Evolutionary conservation across 1,140 invertebrate genomes (phyloP).

Genomic region (Drosophila quadrilineata): DNA sequence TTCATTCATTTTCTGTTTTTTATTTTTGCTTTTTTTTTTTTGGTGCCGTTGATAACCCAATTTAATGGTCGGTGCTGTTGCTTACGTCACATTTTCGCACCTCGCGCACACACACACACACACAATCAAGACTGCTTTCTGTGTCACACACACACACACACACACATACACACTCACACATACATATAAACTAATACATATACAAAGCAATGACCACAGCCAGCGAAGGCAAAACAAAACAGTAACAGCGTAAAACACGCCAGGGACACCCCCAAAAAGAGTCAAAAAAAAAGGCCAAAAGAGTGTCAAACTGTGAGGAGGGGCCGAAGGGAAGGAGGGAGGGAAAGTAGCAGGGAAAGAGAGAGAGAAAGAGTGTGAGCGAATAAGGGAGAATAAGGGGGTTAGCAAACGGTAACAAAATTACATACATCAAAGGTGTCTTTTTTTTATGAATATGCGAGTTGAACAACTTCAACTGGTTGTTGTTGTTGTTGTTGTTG

Average conservation of each 20-base stretch:
- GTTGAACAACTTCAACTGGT: conserved; percentile 16
- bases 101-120: conserved; percentile 51
- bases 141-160: conserved; percentile 56
- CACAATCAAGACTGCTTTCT: conserved; percentile 50
- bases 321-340: conserved; percentile 28
- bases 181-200: not conserved
- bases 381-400: conserved; percentile 27
- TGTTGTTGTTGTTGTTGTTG: conserved; percentile 30
- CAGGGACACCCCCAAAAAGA: conserved; percentile 1
- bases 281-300: conserved; percentile 23
- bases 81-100: conserved; percentile 77
- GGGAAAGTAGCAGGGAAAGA: too few relatives aligned
- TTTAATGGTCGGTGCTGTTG: conserved; percentile 58
- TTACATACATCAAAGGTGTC: conserved; percentile 79
- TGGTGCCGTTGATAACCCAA: conserved; percentile 61
- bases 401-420: conserved; percentile 69
- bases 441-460: conserved; percentile 71
- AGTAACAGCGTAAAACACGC: conserved; percentile 9
- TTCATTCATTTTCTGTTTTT: not conserved
- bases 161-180: conserved; percentile 5
- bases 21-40: too few relatives aligned
- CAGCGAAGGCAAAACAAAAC: conserved; percentile 29
- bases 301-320: not conserved
- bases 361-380: not conserved
- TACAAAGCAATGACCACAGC: conserved; percentile 4